phyloP scores from a whole-genome alignment of 2,113 vertebrate genomes.

The Nipponia nippon region DNA sequence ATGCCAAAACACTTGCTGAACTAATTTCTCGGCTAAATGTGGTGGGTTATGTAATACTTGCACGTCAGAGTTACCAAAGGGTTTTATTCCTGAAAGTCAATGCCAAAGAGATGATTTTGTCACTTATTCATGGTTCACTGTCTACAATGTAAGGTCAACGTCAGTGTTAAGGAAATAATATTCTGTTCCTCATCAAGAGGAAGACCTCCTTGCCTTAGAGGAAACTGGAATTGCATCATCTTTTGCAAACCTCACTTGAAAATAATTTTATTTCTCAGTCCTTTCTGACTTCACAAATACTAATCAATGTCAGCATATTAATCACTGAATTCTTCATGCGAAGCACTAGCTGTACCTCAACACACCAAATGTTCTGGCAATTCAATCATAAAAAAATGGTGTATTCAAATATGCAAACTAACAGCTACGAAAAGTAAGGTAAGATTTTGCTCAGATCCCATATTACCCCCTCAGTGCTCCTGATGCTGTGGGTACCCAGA shows the following conservation, averaged over 20 bases:
- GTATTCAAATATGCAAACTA: background rate
- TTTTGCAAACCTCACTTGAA: background rate
- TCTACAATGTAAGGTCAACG: background rate
- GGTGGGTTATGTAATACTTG: background rate
- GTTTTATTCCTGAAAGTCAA: background rate
- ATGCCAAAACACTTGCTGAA: background rate
- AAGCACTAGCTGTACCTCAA: background rate
- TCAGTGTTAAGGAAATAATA: background rate
- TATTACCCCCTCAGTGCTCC: background rate
- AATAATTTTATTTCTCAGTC: background rate
- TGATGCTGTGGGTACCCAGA: background rate
- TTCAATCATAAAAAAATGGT: background rate
- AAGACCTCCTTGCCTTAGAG: background rate
- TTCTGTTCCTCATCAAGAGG: background rate
- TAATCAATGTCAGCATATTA: background rate
- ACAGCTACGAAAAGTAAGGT: background rate
- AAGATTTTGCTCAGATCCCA: background rate
- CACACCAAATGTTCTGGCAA: background rate
- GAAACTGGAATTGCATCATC: background rate
- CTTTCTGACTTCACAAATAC: background rate
- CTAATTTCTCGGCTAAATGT: background rate
- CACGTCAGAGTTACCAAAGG: background rate
- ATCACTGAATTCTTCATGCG: background rate
- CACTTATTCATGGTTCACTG: background rate
- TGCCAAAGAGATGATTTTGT: background rate